Base-by-base conservation (phyloP, 2,797 vertebrate species). In the Xiphorhynchus erythropygius region DNA sequence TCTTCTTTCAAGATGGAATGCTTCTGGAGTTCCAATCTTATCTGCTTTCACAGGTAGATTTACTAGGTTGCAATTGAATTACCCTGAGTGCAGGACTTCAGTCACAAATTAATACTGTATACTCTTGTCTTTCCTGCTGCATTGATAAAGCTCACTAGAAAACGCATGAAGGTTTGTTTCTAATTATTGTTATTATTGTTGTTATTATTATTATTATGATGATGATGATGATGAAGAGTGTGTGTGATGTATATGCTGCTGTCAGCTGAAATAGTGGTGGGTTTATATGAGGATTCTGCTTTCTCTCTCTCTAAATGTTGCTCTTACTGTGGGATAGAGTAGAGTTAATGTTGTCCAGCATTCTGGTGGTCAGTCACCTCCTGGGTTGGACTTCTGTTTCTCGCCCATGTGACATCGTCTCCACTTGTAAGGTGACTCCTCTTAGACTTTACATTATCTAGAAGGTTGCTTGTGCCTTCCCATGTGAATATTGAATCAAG, bases 21-120 rank as follows among this genome's bases (percentile, higher is more conserved):
- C 79, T 84, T 89, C 90, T 92, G 78, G 91, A 95, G 85, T 94
- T 94, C 87, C 88, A 94, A 49, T 90, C 92, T 94, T 95, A 95
- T 94, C 94, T 93, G 44, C 84, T 90, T 89, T 87, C 67, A 53
- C 41, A 62, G 39, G 75, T 78, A 69, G 77, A 59, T 81, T 92
- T 95, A 79, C 59, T 77, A 69, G 82, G 42, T 87, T 1, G 9
- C 49, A 87, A 42, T 25, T 65, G 71, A 64, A 70, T 89, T 84
- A 67, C 63, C 18, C 35, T 59, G 63, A 91, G 28, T 56, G 47
- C 59, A 67, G 47, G 50, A 65, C 46, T 88, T 82, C 67, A 71
- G 80, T 65, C 62, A 69, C 73, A 86, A 74, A 77, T 84, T 75
- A 64, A 39, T 78, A 71, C 53, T 2, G 2, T 60, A 53, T 83